Evolutionary conservation across 53 echinoderm and acorn worm genomes (phyloP), one percentile per base, ranked within the genome.

Genomic region (Apostichopus leukothele): DNA sequence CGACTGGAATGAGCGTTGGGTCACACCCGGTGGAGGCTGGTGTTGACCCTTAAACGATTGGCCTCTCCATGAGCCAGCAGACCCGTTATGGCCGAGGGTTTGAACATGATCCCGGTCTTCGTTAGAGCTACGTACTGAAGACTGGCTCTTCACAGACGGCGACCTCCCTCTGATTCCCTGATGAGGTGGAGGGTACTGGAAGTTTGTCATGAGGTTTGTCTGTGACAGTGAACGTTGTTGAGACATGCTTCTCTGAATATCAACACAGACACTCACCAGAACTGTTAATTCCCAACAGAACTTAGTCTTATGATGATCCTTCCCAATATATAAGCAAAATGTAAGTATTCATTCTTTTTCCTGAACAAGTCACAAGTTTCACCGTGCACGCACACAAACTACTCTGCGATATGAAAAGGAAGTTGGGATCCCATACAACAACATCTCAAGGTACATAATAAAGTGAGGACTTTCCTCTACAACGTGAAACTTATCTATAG

Each of bases 141-240:
- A 79, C 51, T 79, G 79, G 79, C 79, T 53, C 51, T 18, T 81
- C 54, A 81, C 20, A 81, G 81, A 81, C 14, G 81, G 81, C 55
- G 81, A 81, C 55, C 81, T 81, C 55, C 81, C 81, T 59, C 23
- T 81, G 16, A 81, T 18, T 71, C 71, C 71, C 14, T 71, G 59
- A 57, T 54, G 22, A 22, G 19, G n/a, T 21, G 81, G 54, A 22
- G 81, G 59, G 23, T 59, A 81, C 6, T 81, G 81, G 16, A 16
- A 81, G 81, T 81, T 81, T 22, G 81, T 54, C 23, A 59, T 59
- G 22, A 81, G 57, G 23, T 81, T 81, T 22, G 81, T 81, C 81
- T 81, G 81, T 9, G 81, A 81, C 55, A 81, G 59, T 54, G 81
- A 81, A 81, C 81, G 81, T 18, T 55, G 54, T 51, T 81, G 81